A percentile compares a stretch with the other conserved stretches of the same genome.
Evolutionary conservation across 2,113 vertebrate genomes (phyloP).

Genomic region (Centropus unirufus): DNA sequence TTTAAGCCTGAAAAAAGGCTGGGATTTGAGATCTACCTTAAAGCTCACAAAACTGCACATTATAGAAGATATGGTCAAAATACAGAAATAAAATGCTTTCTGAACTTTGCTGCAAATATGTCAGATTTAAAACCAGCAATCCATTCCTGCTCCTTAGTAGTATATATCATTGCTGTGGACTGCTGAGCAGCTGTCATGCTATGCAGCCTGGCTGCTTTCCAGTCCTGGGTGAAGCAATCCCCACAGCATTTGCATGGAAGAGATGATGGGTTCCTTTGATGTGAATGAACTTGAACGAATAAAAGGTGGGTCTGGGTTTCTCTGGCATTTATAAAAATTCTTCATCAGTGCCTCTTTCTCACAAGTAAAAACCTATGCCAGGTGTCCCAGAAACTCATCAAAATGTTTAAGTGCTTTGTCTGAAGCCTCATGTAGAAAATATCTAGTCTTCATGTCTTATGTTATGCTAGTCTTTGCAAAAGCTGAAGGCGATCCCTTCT

Average conservation of each 20-base stretch:
- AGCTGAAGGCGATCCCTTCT: not conserved
- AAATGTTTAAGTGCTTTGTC: not conserved
- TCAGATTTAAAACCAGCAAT: conserved; percentile 31
- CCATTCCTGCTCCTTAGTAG: not conserved
- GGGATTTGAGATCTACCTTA: not conserved
- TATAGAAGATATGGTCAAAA: not conserved
- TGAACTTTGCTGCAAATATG: conserved; percentile 8
- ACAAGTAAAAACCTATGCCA: not conserved
- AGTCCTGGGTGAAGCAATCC: conserved; percentile 24
- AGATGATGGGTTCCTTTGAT: conserved; percentile 14
- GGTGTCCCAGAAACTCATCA: not conserved
- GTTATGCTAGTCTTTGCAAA: not conserved
- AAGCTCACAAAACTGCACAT: not conserved
- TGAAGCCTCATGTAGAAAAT: not conserved
- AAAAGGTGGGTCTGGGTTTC: conserved; percentile 19
- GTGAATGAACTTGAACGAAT: not conserved
- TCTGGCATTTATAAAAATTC: not conserved
- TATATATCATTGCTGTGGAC: not conserved
- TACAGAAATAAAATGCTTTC: not conserved
- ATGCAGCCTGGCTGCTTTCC: conserved; percentile 49
- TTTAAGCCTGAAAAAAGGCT: not conserved
- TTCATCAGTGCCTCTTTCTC: not conserved
- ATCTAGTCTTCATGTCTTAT: not conserved
- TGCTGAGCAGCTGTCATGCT: conserved; percentile 33
- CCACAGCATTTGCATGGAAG: conserved; percentile 26